Base-by-base conservation (phyloP, 1,140 invertebrate genomes). In the Caerostris darwini region DNA sequence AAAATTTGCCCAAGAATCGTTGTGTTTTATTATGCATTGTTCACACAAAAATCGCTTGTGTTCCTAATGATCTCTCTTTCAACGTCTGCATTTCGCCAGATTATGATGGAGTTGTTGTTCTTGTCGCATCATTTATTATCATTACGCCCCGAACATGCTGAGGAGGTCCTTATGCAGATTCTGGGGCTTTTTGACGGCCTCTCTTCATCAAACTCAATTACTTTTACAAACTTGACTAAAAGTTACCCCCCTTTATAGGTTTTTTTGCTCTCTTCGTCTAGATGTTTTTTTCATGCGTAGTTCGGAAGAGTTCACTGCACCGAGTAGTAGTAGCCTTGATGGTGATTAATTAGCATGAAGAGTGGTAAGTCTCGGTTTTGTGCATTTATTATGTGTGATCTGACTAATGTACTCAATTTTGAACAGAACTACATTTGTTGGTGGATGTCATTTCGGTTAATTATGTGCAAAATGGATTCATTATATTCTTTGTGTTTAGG, bases 1-100 rank as follows among this genome's bases (percentile, higher is more conserved):
- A 77, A 77, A 77, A 77, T 77, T 77, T 77, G 19, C 71, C 34
- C 12, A 77, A 53, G 71, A 53, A 77, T 77, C 71, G 14, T 83
- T 59, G 85, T 57, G 59, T 87, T 87, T 87, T 87, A 87, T 87
- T 59, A 87, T 64, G 85, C 85, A 64, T 64, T 87, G 85, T 87
- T 64, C 34, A 58, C 58, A 50, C 12, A 64, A 87, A 64, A 87
- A 87, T 87, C 59, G 59, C 85, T 87, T 87, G 85, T 77, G 34
- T 64, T 87, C 85, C 59, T 87, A 87, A 87, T 87, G 85, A 64
- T 87, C 85, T 57, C 71, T 61, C 59, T 87, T 67, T 64, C 12
- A 83, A 53, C 12, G 82, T 64, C 61, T 77, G 71, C 71, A 85
- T 85, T 85, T 34, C 56, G 56, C 17, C 82, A 85, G 82, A 85